Evolutionary conservation across 2,888 invertebrate genomes (phyloP).

Genomic region (Lathronympha strigana): DNA sequence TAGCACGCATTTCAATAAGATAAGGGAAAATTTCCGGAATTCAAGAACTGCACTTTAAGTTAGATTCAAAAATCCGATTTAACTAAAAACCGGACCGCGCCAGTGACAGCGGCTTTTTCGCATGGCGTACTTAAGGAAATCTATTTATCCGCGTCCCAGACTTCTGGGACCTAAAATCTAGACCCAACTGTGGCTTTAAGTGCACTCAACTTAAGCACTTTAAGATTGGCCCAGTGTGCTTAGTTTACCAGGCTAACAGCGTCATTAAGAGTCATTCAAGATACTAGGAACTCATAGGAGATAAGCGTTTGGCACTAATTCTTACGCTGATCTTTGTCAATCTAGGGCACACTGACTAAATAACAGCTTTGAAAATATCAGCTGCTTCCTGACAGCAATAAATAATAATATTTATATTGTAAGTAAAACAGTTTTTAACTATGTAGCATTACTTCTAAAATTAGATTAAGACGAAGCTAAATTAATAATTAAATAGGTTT

Average conservation of each 20-base stretch:
- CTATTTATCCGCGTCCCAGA: constrained; percentile 37
- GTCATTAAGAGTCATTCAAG: constrained; percentile 21
- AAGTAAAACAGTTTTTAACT: too few relatives aligned
- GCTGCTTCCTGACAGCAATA: too few relatives aligned
- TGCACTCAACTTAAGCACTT: constrained; percentile 40
- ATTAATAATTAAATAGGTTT: too few relatives aligned
- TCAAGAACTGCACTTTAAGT: neutral
- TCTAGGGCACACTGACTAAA: too few relatives aligned
- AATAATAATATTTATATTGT: too few relatives aligned
- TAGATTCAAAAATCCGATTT: constrained; percentile 5
- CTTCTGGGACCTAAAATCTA: constrained; percentile 29
- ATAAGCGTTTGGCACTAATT: neutral
- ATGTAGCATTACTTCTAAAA: too few relatives aligned
- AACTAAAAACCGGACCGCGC: neutral
- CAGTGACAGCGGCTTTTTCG: constrained; percentile 10
- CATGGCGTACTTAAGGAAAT: constrained; percentile 33
- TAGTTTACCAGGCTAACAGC: constrained; percentile 19
- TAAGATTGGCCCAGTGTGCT: constrained; percentile 34
- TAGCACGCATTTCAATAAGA: too few relatives aligned
- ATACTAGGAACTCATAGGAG: constrained; percentile 17
- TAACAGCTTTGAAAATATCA: too few relatives aligned
- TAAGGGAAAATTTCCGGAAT: too few relatives aligned
- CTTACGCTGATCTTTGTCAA: too few relatives aligned
- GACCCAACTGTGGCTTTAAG: constrained; percentile 39
- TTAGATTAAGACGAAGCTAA: too few relatives aligned